Percentiles rank a stretch among this genome's conserved stretches.
phyloP scores from a whole-genome alignment of 1,140 invertebrate genomes.

The Megalopta genalis region DNA sequence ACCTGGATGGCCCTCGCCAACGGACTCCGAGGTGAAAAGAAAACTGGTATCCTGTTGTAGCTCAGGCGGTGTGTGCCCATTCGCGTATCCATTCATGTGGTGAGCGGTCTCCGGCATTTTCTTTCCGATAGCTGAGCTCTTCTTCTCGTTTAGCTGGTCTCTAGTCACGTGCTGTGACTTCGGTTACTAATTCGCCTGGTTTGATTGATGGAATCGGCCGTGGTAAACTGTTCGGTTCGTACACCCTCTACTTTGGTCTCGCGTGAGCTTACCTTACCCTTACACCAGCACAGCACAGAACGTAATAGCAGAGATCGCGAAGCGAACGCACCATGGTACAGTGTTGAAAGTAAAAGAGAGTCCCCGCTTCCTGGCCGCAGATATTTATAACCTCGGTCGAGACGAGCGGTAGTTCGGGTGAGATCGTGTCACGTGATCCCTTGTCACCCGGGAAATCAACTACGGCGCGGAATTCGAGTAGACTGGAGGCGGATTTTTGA shows the following conservation, averaged over 20 bases:
- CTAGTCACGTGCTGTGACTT: conserved; percentile 6
- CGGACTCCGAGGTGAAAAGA: conserved; percentile 99
- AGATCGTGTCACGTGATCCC: conserved; percentile 61
- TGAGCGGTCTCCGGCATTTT: conserved; percentile 87
- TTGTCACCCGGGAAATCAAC: conserved; percentile 30
- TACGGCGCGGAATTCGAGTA: conserved; percentile 57
- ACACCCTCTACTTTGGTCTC: conserved; percentile 27
- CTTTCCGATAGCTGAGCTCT: conserved; percentile 47
- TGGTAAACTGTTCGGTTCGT: background rate
- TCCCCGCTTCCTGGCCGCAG: conserved; percentile 61
- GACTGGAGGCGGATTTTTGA: background rate
- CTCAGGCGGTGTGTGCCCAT: conserved; percentile 86
- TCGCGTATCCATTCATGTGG: conserved; percentile 87
- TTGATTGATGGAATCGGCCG: background rate
- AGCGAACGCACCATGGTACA: conserved; percentile 65
- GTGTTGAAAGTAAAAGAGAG: conserved; percentile 74
- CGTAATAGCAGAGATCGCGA: conserved; percentile 55
- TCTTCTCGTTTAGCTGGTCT: background rate
- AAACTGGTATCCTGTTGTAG: conserved; percentile 93
- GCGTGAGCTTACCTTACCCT: conserved; percentile 6
- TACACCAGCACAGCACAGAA: conserved; percentile 58
- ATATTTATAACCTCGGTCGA: conserved; percentile 74
- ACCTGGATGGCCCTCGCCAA: conserved; percentile 99
- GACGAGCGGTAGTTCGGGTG: conserved; percentile 50
- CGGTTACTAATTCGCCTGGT: background rate